Percentiles rank a stretch among this genome's conserved stretches.
phyloP scores from a whole-genome alignment of 2,888 invertebrate species.

The Timandra comae region DNA sequence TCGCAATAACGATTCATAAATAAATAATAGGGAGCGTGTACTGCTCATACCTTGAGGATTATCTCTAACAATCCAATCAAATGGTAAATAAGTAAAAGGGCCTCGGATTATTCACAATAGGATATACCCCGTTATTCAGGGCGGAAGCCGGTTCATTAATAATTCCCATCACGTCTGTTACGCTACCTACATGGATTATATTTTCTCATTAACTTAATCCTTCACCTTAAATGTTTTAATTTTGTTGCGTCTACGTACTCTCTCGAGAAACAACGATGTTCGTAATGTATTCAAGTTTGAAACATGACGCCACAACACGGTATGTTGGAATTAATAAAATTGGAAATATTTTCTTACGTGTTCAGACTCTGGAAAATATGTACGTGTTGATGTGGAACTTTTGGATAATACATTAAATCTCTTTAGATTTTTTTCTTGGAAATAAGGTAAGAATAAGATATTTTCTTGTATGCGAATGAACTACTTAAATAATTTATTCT shows the following conservation, averaged over 20 bases:
- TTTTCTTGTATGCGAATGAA: no score
- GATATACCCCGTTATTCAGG: constrained; percentile 12
- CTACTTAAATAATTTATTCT: no score
- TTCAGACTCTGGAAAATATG: no score
- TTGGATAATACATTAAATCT: no score
- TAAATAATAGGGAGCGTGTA: constrained; percentile 13
- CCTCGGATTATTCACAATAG: constrained; percentile 22
- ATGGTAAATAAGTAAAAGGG: constrained; percentile 25
- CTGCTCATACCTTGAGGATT: constrained; percentile 18
- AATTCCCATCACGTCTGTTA: constrained; percentile 32
- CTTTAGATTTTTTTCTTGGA: no score
- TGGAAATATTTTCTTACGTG: no score
- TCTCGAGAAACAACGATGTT: constrained; percentile 13
- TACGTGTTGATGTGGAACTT: no score
- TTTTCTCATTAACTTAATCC: constrained; percentile 41
- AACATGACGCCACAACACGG: background rate
- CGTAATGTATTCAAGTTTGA: background rate
- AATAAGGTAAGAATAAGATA: no score
- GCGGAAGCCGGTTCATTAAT: constrained; percentile 26
- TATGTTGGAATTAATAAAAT: no score
- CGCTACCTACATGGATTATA: constrained; percentile 27
- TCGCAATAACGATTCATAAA: constrained; percentile 7
- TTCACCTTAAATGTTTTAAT: constrained; percentile 38
- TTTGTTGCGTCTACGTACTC: constrained; percentile 31
- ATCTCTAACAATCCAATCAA: constrained; percentile 24